Percentiles rank a stretch among this genome's conserved stretches.
Evolutionary conservation across 1,140 invertebrate species (phyloP).

Genomic region (Pantala flavescens): DNA sequence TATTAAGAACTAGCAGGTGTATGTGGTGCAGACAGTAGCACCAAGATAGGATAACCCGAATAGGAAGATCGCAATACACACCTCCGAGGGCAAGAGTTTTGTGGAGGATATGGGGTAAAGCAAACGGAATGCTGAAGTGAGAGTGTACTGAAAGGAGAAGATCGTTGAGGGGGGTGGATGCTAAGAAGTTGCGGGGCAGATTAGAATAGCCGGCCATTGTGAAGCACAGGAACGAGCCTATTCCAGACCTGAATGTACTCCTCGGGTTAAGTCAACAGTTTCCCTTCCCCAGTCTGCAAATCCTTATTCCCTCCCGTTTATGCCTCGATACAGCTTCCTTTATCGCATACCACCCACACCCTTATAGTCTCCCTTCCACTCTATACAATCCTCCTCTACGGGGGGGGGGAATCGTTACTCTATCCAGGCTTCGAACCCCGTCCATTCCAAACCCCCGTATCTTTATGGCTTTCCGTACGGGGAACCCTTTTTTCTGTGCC

Average conservation of each 20-base stretch:
- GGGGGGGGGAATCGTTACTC: background rate
- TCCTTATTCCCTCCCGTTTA: background rate
- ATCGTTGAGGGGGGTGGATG: background rate
- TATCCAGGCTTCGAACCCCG: background rate
- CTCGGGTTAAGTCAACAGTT: background rate
- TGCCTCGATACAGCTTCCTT: background rate
- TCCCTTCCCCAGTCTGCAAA: background rate
- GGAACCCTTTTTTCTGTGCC: too few species aligned
- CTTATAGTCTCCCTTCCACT: background rate
- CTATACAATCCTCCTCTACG: background rate
- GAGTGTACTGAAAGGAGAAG: background rate
- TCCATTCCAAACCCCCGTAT: background rate
- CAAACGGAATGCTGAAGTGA: background rate
- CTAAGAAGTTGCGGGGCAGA: background rate
- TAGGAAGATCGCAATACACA: too few species aligned
- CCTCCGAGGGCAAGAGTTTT: too few species aligned
- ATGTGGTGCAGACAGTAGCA: too few species aligned
- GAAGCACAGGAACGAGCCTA: background rate
- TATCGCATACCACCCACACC: background rate
- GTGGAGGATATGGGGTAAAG: background rate
- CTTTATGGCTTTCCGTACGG: too few species aligned
- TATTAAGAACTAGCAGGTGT: too few species aligned
- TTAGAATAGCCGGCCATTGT: constrained; percentile 1
- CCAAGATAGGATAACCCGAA: too few species aligned
- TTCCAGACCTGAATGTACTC: background rate